phyloP scores from a whole-genome alignment of 2,888 invertebrate species.

The Pimpla rufipes region DNA sequence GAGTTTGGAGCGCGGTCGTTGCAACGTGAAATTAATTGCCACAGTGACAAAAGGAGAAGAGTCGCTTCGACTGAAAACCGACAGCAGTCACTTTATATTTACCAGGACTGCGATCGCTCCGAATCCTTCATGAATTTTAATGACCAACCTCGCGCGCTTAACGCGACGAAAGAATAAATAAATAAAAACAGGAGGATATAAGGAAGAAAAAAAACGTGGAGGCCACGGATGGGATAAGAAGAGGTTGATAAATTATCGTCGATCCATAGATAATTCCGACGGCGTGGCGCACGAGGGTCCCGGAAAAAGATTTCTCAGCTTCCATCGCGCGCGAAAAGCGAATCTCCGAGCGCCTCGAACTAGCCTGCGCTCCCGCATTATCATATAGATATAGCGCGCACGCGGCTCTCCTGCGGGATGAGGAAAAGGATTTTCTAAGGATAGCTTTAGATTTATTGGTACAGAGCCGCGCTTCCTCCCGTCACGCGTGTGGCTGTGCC shows the following conservation, averaged over 20 bases:
- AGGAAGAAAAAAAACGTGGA: neutral
- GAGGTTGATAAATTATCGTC: conserved; percentile 51
- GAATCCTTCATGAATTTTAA: too few relatives aligned
- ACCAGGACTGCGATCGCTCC: too few relatives aligned
- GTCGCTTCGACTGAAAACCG: too few relatives aligned
- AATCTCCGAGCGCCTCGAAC: conserved; percentile 15
- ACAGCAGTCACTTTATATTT: too few relatives aligned
- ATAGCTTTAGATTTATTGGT: conserved; percentile 59
- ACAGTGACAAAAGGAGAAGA: too few relatives aligned
- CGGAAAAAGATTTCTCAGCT: conserved; percentile 37
- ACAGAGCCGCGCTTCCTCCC: conserved; percentile 32
- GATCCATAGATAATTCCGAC: conserved; percentile 1
- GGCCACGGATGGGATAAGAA: conserved; percentile 16
- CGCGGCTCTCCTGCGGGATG: conserved; percentile 39
- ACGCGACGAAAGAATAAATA: neutral
- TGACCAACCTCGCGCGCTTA: too few relatives aligned
- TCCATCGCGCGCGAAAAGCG: conserved; percentile 19
- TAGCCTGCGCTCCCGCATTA: conserved; percentile 38
- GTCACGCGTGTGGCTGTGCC: conserved; percentile 29
- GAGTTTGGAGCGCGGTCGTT: too few relatives aligned
- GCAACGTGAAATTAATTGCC: too few relatives aligned
- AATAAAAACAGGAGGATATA: neutral
- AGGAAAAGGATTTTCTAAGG: conserved; percentile 57
- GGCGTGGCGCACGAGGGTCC: neutral
- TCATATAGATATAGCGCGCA: conserved; percentile 31